Base-by-base conservation (phyloP, 2,797 vertebrate species). In the Tokudaia tokunoshimensis region DNA sequence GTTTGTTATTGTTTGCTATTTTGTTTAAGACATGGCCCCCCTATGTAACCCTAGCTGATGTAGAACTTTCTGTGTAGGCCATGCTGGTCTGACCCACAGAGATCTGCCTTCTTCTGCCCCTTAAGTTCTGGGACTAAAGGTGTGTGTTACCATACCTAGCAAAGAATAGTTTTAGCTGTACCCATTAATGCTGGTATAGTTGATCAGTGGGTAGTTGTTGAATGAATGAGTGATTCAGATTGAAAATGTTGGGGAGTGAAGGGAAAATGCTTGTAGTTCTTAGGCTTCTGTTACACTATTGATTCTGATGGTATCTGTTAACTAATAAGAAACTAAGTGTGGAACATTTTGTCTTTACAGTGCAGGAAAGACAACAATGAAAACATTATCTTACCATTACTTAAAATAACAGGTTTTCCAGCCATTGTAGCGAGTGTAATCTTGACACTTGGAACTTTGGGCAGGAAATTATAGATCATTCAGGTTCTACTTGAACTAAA, bases 191-290 rank as follows among this genome's bases (percentile, higher is more conserved):
- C 19, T 80, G 87, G 34, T 70, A 61, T 24, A 65, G 82, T 19
- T 57, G 22, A 52, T 81, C 24, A 89, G 0, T 59, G 29, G n/a
- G 70, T 85, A 67, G 29, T 44, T 86, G 70, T 26, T 95, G 41
- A 91, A n/a, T 65, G 65, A 87, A 31, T 92, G 44, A 95, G 65
- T 91, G 44, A 47, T 72, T 79, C 47, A 55, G n/a, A 92, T 26
- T 63, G 31, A 72, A 94, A 94, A 55, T 89, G 34, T 52, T 82
- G 61, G 79, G 15, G 50, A 80, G 3, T 82, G 15, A 50, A 74
- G 34, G 74, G 59, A 50, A 59, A 76, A 29, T 65, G 10, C 31
- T 85, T 37, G 31, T 80, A 65, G 50, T 24, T 95, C 76, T 19
- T 57, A 70, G 81, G 15, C 44, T 84, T 96, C 34, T 29, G 47